Evolutionary conservation across 2,113 vertebrate species (phyloP).

Genomic region (Nannobrachium achirus): DNA sequence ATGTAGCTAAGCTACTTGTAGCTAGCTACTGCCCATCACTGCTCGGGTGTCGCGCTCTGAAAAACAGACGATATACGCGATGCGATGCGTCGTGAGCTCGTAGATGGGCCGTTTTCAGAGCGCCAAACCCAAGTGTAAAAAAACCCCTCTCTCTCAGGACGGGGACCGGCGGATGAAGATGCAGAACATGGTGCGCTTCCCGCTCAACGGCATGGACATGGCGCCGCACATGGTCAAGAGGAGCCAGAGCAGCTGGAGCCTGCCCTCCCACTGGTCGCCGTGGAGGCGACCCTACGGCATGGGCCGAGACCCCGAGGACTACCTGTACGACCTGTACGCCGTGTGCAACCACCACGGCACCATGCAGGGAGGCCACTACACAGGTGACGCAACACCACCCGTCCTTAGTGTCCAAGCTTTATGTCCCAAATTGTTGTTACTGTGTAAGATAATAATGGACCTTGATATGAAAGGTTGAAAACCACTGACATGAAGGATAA

Average conservation of each 20-base stretch:
- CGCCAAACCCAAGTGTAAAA: too few species aligned
- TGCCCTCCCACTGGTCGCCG: conserved; percentile 94
- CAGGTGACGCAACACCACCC: conserved; percentile 75
- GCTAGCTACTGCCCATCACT: too few species aligned
- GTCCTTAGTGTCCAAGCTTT: too few species aligned
- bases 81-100: too few species aligned
- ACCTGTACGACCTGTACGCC: conserved; percentile 94
- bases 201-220: conserved; percentile 93
- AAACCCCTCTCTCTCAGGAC: too few species aligned
- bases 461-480: too few species aligned
- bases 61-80: too few species aligned
- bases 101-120: too few species aligned
- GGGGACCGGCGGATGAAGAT: conserved; percentile 93
- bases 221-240: conserved; percentile 96
- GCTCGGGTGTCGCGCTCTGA: too few species aligned
- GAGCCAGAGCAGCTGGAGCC: conserved; percentile 96
- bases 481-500: too few species aligned
- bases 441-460: neutral
- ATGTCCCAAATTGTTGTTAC: too few species aligned
- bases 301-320: conserved; percentile 93
- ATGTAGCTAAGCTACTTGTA: too few species aligned
- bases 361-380: conserved; percentile 98
- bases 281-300: conserved; percentile 93
- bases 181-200: conserved; percentile 95
- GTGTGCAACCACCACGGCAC: conserved; percentile 98